A percentile compares a stretch with the other conserved stretches of the same genome.
Evolutionary conservation across 2,888 invertebrate genomes (phyloP).

Genomic region (Furcula furcula): DNA sequence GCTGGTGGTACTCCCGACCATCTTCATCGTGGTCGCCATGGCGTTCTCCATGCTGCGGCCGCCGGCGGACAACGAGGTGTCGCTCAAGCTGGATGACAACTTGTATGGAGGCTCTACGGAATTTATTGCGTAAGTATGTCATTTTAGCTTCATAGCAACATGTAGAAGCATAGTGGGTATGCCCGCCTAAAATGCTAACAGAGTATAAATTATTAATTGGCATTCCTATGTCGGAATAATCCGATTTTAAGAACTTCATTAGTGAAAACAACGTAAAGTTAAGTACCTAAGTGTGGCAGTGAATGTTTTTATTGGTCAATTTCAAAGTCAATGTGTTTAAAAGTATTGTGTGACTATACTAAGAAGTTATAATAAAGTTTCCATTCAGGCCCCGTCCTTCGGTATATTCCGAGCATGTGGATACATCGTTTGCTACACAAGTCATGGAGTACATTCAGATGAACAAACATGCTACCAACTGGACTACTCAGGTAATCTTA

Average conservation of each 20-base stretch:
- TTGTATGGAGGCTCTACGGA: constrained; percentile 72
- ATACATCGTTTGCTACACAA: constrained; percentile 43
- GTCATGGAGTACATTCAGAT: constrained; percentile 40
- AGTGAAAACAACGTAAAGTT: too few species aligned
- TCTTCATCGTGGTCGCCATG: constrained; percentile 86
- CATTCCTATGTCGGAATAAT: too few species aligned
- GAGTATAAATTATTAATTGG: too few species aligned
- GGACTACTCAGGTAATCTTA: constrained; percentile 55
- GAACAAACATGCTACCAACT: constrained; percentile 39
- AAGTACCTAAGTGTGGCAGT: too few species aligned
- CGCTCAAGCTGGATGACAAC: constrained; percentile 69
- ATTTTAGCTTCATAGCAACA: too few species aligned
- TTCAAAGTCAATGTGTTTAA: too few species aligned
- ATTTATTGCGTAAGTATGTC: constrained; percentile 55
- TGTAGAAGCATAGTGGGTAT: too few species aligned
- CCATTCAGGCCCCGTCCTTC: constrained; percentile 52
- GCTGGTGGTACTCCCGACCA: constrained; percentile 81
- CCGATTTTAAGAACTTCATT: too few species aligned
- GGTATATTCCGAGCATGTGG: constrained; percentile 27
- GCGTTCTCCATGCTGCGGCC: constrained; percentile 85
- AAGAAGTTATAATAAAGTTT: too few species aligned
- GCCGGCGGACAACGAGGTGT: constrained; percentile 82
- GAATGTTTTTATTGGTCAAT: too few species aligned
- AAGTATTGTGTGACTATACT: too few species aligned
- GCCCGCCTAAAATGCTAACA: too few species aligned